Percentiles rank a stretch among this genome's conserved stretches.
phyloP scores from a whole-genome alignment of 2,113 vertebrate species.

The Rhinolophus sinicus region DNA sequence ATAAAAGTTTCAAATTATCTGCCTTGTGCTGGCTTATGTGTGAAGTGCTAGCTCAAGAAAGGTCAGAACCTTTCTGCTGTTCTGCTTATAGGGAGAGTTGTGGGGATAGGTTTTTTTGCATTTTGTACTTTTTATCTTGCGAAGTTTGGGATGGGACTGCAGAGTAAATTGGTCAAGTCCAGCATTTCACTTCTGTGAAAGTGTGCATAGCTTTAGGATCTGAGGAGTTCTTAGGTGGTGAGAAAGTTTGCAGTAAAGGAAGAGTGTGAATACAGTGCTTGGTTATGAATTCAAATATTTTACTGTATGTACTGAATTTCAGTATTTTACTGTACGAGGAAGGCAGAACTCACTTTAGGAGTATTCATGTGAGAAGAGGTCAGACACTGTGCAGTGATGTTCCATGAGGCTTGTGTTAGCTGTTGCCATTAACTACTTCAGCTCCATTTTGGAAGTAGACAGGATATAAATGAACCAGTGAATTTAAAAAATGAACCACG shows the following conservation, averaged over 20 bases:
- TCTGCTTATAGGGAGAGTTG: background rate
- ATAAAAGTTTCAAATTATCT: constrained; percentile 12
- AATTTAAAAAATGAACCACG: constrained; percentile 28
- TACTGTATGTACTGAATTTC: background rate
- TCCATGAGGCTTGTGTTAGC: background rate
- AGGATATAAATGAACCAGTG: background rate
- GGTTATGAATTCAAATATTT: constrained; percentile 28
- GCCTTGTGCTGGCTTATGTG: background rate
- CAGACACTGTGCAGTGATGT: background rate
- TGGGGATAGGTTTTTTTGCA: background rate
- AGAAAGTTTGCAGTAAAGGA: background rate
- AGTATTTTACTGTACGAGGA: background rate
- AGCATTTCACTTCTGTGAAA: constrained; percentile 56
- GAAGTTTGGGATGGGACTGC: background rate
- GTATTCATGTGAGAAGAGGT: constrained; percentile 34
- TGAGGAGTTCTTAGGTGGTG: background rate
- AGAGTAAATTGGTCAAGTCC: constrained; percentile 15
- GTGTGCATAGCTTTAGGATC: background rate
- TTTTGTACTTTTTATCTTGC: constrained; percentile 42
- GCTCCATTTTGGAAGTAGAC: background rate
- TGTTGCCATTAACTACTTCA: background rate
- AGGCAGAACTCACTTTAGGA: background rate
- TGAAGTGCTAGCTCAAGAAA: constrained; percentile 22
- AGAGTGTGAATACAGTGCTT: background rate
- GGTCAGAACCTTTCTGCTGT: background rate